These are phyloP conservation scores for Lophius piscatorius DNA, from an alignment of 2,113 vertebrate species.

Conservation along the genomic window DNA sequence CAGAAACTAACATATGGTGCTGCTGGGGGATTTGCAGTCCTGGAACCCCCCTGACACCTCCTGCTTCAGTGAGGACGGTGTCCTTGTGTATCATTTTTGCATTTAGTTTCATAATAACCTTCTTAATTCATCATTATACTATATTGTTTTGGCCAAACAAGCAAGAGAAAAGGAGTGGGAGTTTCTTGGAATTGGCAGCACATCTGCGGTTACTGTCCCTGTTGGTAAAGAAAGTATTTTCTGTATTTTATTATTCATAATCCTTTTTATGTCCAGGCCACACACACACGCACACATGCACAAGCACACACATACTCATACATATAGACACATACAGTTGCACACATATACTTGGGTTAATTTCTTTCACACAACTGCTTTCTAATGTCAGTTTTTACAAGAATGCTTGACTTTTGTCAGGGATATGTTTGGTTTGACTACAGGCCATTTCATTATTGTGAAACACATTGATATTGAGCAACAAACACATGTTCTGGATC, in stretches of 20 bases:
- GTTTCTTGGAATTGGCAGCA: neutral
- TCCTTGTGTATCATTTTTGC: constrained; percentile 8
- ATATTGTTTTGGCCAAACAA: constrained; percentile 23
- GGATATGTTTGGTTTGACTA: constrained; percentile 63
- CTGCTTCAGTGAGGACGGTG: constrained; percentile 24
- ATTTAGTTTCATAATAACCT: constrained; percentile 29
- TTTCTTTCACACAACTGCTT: constrained; percentile 9
- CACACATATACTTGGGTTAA: constrained; percentile 6
- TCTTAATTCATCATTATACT: constrained; percentile 8
- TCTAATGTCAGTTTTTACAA: constrained; percentile 30
- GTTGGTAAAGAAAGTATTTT: constrained; percentile 29
- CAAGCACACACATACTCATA: constrained; percentile 1
- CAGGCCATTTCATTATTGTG: constrained; percentile 65
- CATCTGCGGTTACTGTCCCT: neutral
- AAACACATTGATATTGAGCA: constrained; percentile 67
- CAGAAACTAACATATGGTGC: constrained; percentile 59
- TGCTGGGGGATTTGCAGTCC: constrained; percentile 51
- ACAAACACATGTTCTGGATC: constrained; percentile 72
- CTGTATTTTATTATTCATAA: constrained; percentile 13
- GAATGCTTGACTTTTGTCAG: constrained; percentile 13
- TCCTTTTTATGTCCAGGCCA: neutral
- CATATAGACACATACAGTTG: neutral
- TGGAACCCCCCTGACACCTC: constrained; percentile 37
- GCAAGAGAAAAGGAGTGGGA: constrained; percentile 10
- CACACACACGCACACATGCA: neutral